Evolutionary conservation across 2,113 vertebrate genomes (phyloP).

Genomic region (Vidua chalybeata): DNA sequence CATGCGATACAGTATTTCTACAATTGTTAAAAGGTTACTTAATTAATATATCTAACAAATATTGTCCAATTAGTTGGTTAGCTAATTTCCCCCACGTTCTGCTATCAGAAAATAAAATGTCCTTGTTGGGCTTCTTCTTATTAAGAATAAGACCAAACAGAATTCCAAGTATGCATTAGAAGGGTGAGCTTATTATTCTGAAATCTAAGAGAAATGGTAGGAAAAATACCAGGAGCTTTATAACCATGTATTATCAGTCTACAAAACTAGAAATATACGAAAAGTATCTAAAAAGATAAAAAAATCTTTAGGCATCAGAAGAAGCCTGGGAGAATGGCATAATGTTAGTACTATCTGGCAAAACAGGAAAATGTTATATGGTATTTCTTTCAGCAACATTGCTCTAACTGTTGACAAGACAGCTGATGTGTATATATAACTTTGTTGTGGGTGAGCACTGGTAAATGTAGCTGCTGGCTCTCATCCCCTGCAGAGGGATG

Average conservation of each 20-base stretch:
- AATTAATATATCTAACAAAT: neutral
- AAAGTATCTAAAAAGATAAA: neutral
- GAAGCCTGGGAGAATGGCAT: neutral
- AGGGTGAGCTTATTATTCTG: neutral
- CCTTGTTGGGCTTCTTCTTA: neutral
- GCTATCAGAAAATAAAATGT: neutral
- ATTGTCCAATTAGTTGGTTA: neutral
- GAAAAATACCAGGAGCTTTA: neutral
- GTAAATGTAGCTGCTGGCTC: neutral
- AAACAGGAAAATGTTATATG: neutral
- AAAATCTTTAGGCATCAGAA: neutral
- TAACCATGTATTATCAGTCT: neutral
- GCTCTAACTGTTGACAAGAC: neutral
- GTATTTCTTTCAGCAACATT: neutral
- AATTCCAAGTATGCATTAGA: neutral
- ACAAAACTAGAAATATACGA: neutral
- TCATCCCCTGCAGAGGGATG: too few species aligned
- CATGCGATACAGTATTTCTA: rapidly evolving
- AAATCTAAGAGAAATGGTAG: neutral
- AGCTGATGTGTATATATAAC: neutral
- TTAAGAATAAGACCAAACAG: neutral
- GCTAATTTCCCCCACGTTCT: neutral
- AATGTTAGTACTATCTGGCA: neutral
- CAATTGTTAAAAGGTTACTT: neutral
- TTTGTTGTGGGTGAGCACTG: neutral